Conservation (phyloP, 2,888 invertebrate species). For the Nymphalis urticae region DNA sequence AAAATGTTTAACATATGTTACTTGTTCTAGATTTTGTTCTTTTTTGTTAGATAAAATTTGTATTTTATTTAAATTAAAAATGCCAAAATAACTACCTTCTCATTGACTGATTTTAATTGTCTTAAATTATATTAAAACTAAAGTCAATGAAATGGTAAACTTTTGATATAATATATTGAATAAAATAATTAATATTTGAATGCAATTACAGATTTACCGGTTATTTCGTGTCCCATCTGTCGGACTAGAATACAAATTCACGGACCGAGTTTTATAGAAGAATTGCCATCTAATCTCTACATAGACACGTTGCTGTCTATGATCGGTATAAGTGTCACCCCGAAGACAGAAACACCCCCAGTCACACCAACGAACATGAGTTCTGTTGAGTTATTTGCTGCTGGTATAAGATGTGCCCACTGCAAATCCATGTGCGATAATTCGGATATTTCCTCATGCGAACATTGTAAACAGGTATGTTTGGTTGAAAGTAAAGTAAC, state of each 20-base stretch:
- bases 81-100: too few species aligned
- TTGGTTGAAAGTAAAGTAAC: neutral
- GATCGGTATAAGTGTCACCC: slow-evolving; percentile 55
- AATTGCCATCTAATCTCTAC: slow-evolving; percentile 85
- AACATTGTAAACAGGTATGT: slow-evolving; percentile 83
- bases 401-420: slow-evolving; percentile 58
- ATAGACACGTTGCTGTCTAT: slow-evolving; percentile 83
- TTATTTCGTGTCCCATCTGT: slow-evolving; percentile 83
- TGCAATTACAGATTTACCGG: slow-evolving; percentile 56
- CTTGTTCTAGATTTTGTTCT: too few species aligned
- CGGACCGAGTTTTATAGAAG: slow-evolving; percentile 75
- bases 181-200: neutral
- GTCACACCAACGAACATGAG: slow-evolving; percentile 48
- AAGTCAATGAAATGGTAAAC: too few species aligned
- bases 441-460: slow-evolving; percentile 65
- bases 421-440: slow-evolving; percentile 64
- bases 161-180: too few species aligned
- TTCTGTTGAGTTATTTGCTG: slow-evolving; percentile 63
- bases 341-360: slow-evolving; percentile 48
- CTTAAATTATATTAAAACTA: too few species aligned
- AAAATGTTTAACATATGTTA: too few species aligned
- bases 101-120: too few species aligned
- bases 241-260: slow-evolving; percentile 70
- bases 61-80: too few species aligned
- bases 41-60: too few species aligned